Conservation (phyloP, 2,113 vertebrate species). For the Lasiurus borealis region DNA sequence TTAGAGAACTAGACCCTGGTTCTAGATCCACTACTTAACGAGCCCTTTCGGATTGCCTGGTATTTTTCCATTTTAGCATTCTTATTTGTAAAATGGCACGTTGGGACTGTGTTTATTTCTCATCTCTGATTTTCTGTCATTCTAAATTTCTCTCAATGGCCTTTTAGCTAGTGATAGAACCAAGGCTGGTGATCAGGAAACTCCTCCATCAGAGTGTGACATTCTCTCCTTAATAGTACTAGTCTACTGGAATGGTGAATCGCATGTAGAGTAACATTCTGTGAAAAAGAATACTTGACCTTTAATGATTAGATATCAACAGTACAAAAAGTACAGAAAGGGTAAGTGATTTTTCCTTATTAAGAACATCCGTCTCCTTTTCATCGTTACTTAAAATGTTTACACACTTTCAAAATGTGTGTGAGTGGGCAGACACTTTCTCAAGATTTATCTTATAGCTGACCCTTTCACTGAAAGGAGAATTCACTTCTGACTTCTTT, state of each 20-base stretch:
- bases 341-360: neutral
- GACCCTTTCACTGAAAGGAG: neutral
- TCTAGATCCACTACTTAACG: neutral
- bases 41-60: neutral
- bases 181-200: neutral
- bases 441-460: neutral
- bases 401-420: neutral
- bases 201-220: neutral
- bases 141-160: neutral
- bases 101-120: neutral
- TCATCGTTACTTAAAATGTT: neutral
- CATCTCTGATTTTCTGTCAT: neutral
- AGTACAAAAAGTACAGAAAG: neutral
- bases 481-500: slow-evolving; percentile 25
- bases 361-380: neutral
- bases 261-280: neutral
- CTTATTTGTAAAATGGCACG: neutral
- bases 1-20: neutral
- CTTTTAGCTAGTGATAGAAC: neutral
- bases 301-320: neutral
- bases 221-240: neutral
- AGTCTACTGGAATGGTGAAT: neutral
- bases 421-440: neutral
- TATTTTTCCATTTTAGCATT: neutral
- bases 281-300: neutral